Evolutionary conservation across 1,140 invertebrate species (phyloP), one percentile per base, ranked within the genome.

Genomic region (Drosophila pectinifera): DNA sequence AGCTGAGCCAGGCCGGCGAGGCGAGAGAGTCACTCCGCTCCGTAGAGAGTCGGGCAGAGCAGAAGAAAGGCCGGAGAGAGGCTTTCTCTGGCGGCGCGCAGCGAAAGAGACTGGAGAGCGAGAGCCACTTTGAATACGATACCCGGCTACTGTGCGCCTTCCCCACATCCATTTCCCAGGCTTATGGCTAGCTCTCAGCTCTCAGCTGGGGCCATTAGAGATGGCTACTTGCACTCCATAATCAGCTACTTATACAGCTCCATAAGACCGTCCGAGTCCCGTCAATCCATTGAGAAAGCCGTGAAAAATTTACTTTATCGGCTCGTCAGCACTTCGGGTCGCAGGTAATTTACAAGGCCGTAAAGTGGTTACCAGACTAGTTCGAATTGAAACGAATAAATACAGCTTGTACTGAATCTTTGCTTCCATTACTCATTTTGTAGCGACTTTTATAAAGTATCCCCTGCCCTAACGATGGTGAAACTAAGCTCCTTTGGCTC

Each of bases 21-120:
- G 20, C 31, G 36, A 22, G 61, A 65, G 49, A 63, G 49, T 1
- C 26, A 4, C 56, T 26, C 45, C 34, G 31, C 20, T 4, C 22
- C 22, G 22, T 10, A 38, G 53, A 78, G 26, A 78, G 53, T 14
- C 4, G 11, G 1, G 28, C 31, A 38, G 18, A 48, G 46, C 10
- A 11, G 13, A 18, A 48, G 54, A 67, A 39, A 38, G 28, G 22
- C 20, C 28, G 38, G 48, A 31, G 62, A 58, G 62, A 61, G 78
- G 59, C 72, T 75, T 75, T 75, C 73, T 75, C 72, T 70, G 46
- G 62, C 36, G 22, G 31, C 20, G 14, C 20, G n/a, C n/a, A n/a
- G n/a, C n/a, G n/a, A 16, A 13, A 18, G 36, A 2, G 36, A 38
- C 3, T 5, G 5, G 39, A 34, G n/a, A 53, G 14, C 8, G 18